Evolutionary conservation across 2,113 vertebrate genomes (phyloP).

Genomic region (Rhabdomys dilectus): DNA sequence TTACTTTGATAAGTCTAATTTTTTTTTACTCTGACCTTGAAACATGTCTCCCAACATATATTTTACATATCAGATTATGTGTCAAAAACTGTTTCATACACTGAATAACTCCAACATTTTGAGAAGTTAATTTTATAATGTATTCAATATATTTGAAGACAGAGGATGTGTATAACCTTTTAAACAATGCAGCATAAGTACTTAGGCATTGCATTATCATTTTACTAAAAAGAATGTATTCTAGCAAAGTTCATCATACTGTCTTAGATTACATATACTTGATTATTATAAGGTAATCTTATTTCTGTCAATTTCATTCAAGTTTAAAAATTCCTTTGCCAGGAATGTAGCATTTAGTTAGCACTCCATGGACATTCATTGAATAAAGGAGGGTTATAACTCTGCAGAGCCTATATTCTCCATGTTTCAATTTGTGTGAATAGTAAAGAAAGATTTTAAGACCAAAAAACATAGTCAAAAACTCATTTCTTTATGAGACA

Average conservation of each 20-base stretch:
- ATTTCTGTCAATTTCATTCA: neutral
- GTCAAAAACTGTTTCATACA: neutral
- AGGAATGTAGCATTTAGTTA: neutral
- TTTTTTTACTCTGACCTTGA: neutral
- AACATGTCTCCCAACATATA: neutral
- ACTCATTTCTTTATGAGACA: neutral
- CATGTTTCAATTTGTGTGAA: neutral
- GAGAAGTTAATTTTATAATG: conserved; percentile 14
- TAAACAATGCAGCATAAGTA: neutral
- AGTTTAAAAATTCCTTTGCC: neutral
- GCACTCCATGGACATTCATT: neutral
- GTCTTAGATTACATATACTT: neutral
- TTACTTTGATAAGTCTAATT: neutral
- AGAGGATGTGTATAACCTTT: neutral
- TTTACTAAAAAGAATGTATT: neutral
- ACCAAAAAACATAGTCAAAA: neutral
- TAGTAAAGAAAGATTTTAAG: neutral
- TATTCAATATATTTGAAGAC: neutral
- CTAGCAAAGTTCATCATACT: neutral
- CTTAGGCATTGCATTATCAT: neutral
- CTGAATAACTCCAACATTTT: neutral
- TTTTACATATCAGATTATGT: neutral
- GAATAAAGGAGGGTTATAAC: neutral
- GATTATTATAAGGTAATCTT: neutral
- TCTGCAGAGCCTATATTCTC: neutral